Evolutionary conservation across 2,888 invertebrate species (phyloP).

Genomic region (Aleiodes testaceus): DNA sequence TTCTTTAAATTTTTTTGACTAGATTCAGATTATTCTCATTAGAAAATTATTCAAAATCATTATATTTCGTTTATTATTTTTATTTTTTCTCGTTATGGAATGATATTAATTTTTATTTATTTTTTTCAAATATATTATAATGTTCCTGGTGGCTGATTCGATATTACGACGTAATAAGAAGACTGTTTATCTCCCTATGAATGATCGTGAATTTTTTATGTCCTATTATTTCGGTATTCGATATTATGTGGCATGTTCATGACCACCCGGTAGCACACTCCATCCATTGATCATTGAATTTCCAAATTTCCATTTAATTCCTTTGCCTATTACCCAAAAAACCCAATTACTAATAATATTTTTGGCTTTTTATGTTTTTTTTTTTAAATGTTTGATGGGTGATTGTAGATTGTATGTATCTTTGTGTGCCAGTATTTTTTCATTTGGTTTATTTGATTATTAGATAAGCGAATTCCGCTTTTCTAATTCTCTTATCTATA

Average conservation of each 20-base stretch:
- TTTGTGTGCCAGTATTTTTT: constrained; percentile 50
- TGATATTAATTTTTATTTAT: constrained; percentile 42
- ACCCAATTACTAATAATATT: constrained; percentile 52
- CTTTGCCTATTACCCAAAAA: constrained; percentile 37
- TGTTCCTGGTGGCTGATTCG: constrained; percentile 48
- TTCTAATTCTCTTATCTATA: constrained; percentile 34
- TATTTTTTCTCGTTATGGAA: constrained; percentile 47
- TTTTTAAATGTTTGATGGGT: constrained; percentile 48
- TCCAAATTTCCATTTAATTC: constrained; percentile 29
- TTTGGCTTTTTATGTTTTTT: constrained; percentile 41
- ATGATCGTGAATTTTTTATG: constrained; percentile 49
- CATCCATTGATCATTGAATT: constrained; percentile 38
- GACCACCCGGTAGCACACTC: constrained; percentile 52
- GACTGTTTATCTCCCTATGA: constrained; percentile 44
- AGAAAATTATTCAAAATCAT: constrained; percentile 1
- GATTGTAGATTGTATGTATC: constrained; percentile 53
- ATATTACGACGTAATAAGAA: constrained; percentile 48
- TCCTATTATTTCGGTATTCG: constrained; percentile 48
- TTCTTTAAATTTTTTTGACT: constrained; percentile 39
- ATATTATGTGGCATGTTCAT: constrained; percentile 53
- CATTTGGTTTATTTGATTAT: constrained; percentile 42
- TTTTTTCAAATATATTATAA: constrained; percentile 28
- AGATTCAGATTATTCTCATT: constrained; percentile 7
- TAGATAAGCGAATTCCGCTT: constrained; percentile 34
- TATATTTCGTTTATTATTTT: constrained; percentile 21